Base-by-base conservation (phyloP, 2,888 invertebrate species). In the Malthinus seriepunctatus region DNA sequence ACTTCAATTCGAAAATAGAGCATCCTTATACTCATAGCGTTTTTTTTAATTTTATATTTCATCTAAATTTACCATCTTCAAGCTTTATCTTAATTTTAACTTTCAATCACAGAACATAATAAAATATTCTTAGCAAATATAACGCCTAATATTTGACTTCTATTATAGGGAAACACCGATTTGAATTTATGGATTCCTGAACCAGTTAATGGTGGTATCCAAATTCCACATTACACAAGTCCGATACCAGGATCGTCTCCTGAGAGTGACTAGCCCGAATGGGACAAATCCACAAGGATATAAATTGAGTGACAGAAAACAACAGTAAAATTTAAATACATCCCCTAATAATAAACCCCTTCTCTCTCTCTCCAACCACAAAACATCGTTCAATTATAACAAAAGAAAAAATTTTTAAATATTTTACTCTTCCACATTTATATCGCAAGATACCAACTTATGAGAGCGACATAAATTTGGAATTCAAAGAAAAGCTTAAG, bases 151-250 rank as follows among this genome's bases (percentile, higher is more conserved):
- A 23, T 23, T 23, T 23, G 2, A 23, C 15, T 55, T 52, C 31
- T 45, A 46, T 47, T 63, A 15, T 15, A 81, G 81, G 80, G 80
- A 80, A 76, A 80, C 80, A 71, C 81, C 80, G 77, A 81, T 81
- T 72, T 81, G 80, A 78, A 73, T 67, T 73, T 73, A 31, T 77
- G 78, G 77, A 70, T 71, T 64, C 77, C 78, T 60, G 77, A 78
- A 64, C 71, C 70, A 51, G 60, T 76, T 58, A 75, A 76, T 66
- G 75, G 76, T 58, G 73, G 72, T 56, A 66, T 71, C 52, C 71
- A 70, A 67, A 73, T 75, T 64, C 72, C 71, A 47, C 72, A 72
- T 62, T 75, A 71, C 68, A 68, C 74, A 54, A 76, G 71, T 68
- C 75, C 76, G 59, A 74, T 69, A 56, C 69, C 67, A 60, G 69